A percentile compares a stretch with the other conserved stretches of the same genome.
Conservation (phyloP, 2,888 invertebrate species). For the Troilus luridus region DNA sequence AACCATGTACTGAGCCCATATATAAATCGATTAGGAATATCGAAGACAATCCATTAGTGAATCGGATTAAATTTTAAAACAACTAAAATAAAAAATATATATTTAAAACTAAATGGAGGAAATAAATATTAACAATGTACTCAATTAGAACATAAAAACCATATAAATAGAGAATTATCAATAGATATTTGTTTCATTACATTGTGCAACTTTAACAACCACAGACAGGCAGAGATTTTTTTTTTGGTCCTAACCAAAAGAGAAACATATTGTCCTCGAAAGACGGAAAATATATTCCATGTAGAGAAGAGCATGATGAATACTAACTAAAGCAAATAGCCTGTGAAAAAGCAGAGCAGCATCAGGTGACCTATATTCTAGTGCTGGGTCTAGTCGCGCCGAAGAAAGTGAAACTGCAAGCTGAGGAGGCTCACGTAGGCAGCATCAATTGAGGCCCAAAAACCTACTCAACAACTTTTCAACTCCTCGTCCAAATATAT, state of each 20-base stretch:
- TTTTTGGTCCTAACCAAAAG: background rate
- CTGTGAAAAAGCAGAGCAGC: background rate
- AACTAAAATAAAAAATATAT: too few species aligned
- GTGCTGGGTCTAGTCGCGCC: background rate
- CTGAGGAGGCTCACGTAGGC: background rate
- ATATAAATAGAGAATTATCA: too few species aligned
- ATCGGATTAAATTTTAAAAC: too few species aligned
- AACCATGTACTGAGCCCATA: too few species aligned
- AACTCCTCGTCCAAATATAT: too few species aligned
- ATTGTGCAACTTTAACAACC: background rate
- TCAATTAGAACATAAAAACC: too few species aligned
- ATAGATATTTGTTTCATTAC: background rate
- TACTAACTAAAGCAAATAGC: background rate
- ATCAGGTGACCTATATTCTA: background rate
- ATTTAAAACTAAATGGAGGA: too few species aligned
- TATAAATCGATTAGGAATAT: too few species aligned
- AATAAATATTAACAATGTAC: too few species aligned
- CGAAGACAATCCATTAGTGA: too few species aligned
- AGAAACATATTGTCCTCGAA: slow-evolving; percentile 26
- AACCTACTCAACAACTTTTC: background rate
- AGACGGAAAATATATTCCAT: background rate
- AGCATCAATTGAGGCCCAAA: background rate
- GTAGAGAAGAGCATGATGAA: background rate
- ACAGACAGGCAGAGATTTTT: background rate
- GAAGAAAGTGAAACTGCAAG: background rate